These are phyloP conservation scores for Microcebus ravelobensis DNA, from an alignment of 2,113 vertebrate genomes.

Conservation along the genomic window DNA sequence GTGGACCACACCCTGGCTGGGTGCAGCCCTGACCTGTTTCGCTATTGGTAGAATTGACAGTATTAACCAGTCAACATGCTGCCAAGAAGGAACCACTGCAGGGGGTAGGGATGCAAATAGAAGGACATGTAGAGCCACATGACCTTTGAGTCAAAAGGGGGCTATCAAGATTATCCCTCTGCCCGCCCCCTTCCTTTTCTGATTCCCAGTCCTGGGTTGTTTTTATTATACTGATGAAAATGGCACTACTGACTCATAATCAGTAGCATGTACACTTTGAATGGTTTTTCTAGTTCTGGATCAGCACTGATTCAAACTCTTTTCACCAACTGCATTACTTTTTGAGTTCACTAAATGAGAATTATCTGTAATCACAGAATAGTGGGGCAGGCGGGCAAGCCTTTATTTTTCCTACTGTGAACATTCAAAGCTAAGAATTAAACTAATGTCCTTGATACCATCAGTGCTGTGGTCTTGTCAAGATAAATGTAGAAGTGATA, in stretches of 20 bases:
- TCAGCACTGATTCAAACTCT: neutral
- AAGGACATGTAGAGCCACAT: neutral
- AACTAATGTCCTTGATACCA: neutral
- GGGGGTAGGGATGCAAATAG: neutral
- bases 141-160: neutral
- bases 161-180: neutral
- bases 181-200: neutral
- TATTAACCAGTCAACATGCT: neutral
- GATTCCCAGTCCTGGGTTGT: neutral
- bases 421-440: neutral
- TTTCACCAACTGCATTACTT: neutral
- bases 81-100: neutral
- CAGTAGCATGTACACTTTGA: neutral
- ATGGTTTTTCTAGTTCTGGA: neutral
- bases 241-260: neutral
- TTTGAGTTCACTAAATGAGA: neutral
- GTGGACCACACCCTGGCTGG: neutral
- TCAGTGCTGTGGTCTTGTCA: neutral
- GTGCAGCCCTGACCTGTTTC: neutral
- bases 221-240: neutral
- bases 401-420: neutral
- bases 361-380: neutral
- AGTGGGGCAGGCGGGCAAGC: neutral
- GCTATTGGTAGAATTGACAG: neutral
- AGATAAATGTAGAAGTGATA: neutral